phyloP scores from a whole-genome alignment of 2,797 vertebrate genomes.

The Crax fasciolata region DNA sequence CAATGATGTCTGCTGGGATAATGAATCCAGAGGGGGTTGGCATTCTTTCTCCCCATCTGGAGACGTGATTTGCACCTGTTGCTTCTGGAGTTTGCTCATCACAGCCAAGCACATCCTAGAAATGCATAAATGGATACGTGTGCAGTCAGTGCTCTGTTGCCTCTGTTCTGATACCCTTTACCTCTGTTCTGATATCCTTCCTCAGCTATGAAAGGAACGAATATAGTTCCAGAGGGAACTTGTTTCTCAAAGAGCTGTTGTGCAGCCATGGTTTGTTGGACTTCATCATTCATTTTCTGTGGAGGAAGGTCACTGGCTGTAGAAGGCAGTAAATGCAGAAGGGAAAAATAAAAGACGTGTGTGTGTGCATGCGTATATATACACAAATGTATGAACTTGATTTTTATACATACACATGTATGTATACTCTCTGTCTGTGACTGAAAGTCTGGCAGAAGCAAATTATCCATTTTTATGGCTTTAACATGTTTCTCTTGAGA shows the following conservation, averaged over 20 bases:
- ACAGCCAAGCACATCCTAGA: neutral
- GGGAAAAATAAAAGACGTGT: neutral
- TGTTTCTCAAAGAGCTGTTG: neutral
- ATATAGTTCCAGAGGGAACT: neutral
- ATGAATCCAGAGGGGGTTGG: neutral
- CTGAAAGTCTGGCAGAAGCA: neutral
- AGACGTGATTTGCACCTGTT: neutral
- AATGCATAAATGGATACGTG: neutral
- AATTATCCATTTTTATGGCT: neutral
- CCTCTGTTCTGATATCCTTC: neutral
- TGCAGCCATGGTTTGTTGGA: neutral
- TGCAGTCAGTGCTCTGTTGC: neutral
- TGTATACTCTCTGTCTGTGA: neutral
- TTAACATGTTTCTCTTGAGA: neutral
- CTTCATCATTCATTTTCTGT: neutral
- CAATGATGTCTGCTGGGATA: neutral
- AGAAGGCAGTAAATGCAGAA: neutral
- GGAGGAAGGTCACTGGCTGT: neutral
- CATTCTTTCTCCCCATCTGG: neutral
- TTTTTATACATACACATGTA: neutral
- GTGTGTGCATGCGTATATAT: rapidly evolving
- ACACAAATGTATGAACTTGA: neutral
- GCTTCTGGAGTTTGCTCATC: neutral
- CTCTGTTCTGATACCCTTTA: neutral
- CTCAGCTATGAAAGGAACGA: neutral